Evolutionary conservation across 1,140 invertebrate species (phyloP), one percentile per base, ranked within the genome.

Genomic region (Microplitis mediator): DNA sequence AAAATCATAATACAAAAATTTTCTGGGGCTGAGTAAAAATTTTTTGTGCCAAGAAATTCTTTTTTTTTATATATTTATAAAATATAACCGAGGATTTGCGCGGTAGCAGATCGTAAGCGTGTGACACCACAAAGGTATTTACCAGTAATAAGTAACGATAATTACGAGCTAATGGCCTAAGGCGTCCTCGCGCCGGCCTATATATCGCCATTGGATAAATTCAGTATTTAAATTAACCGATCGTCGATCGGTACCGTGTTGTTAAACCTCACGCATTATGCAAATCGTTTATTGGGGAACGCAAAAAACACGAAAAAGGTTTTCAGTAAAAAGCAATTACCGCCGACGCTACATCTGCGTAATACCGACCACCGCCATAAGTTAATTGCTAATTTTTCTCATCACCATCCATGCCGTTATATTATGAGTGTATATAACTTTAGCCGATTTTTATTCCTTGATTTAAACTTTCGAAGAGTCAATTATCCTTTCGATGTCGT

Each of bases 151-250:
- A 86, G 84, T 84, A 85, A 84, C 80, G 81, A 84, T 83, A 85
- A 85, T 85, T 85, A 84, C 82, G 82, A 83, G 82, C 79, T 81
- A 84, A 85, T 83, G 83, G 80, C 74, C 63, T 78, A 77, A 54
- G 70, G 71, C 64, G 73, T 76, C 72, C 74, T 75, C 78, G 68
- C 65, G 74, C 68, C 74, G 67, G 63, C 71, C 71, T 56, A 74
- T 45, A 45, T 45, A 6, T 65, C 52, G 62, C 68, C 73, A 63
- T 66, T 34, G 64, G 34, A 51, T 70, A 73, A 73, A 82, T 81
- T 79, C 82, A 78, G 80, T 84, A 85, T 86, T 85, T 82, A 86
- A 85, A 86, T 85, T 84, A 82, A 84, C 81, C 82, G 83, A 84
- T 85, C 82, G 39, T 11, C 39, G 84, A 85, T 84, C 83, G 79